Percentiles rank a stretch among this genome's conserved stretches.
These are phyloP conservation scores for Oligia fasciuncula DNA, from an alignment of 2,888 invertebrate species.

Conservation along the genomic window DNA sequence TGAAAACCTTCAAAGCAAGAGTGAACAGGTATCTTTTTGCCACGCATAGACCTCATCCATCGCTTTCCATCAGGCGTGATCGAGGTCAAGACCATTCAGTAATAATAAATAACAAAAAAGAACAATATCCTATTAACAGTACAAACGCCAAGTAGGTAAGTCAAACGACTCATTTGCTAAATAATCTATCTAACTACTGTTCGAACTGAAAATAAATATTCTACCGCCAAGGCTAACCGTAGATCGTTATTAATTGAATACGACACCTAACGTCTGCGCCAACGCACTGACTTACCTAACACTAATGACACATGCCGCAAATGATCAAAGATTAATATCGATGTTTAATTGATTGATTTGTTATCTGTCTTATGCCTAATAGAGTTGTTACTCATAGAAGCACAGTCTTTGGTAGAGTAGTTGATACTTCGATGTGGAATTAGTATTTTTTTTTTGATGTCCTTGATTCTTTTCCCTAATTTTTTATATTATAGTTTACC, in stretches of 20 bases:
- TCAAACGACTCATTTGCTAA: constrained; percentile 14
- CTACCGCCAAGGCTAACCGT: constrained; percentile 51
- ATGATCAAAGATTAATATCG: constrained; percentile 57
- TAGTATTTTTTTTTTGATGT: background rate
- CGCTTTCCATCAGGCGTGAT: no score
- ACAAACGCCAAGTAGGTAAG: background rate
- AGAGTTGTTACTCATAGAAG: constrained; percentile 9
- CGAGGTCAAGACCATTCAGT: no score
- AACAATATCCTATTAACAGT: background rate
- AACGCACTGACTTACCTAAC: constrained; percentile 62
- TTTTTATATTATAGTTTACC: no score
- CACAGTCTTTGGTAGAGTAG: background rate
- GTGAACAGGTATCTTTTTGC: no score
- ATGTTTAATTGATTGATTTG: constrained; percentile 23
- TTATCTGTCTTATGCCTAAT: constrained; percentile 41
- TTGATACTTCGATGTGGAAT: background rate
- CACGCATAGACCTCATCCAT: no score
- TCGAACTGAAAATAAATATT: constrained; percentile 54
- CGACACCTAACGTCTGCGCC: constrained; percentile 67
- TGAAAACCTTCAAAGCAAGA: no score
- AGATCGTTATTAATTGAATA: constrained; percentile 65
- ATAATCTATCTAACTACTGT: constrained; percentile 30
- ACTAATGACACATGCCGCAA: constrained; percentile 65
- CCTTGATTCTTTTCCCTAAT: background rate
- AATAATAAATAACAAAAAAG: no score